These are phyloP conservation scores for Alethe castanea DNA, from an alignment of 2,113 vertebrate genomes.

Conservation along the genomic window DNA sequence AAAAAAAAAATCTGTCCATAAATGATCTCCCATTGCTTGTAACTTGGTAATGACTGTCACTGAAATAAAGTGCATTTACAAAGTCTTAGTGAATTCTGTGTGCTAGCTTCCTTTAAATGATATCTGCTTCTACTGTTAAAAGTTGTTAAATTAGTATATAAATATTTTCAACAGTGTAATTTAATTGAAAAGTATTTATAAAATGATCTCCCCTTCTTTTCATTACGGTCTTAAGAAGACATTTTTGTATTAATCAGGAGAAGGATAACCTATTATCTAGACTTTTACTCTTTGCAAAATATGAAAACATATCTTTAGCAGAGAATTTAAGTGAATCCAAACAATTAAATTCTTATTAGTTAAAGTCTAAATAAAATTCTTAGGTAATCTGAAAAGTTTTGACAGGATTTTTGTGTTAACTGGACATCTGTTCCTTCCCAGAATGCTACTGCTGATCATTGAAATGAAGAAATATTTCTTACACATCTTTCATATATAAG, in stretches of 20 bases:
- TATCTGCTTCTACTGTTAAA: neutral
- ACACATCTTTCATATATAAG: neutral
- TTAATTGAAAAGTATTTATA: neutral
- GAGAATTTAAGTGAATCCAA: neutral
- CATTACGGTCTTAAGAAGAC: neutral
- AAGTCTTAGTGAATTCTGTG: neutral
- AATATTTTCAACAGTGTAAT: neutral
- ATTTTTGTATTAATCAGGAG: neutral
- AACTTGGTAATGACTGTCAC: neutral
- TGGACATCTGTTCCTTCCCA: neutral
- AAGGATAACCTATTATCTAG: neutral
- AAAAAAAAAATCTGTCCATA: neutral
- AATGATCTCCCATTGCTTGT: neutral
- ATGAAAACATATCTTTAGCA: neutral
- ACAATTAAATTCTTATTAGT: neutral
- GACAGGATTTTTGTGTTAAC: neutral
- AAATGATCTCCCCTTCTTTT: neutral
- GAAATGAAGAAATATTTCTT: neutral
- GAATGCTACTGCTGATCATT: neutral
- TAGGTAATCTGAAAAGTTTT: neutral
- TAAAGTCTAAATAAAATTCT: neutral
- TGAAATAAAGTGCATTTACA: neutral
- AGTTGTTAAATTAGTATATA: neutral
- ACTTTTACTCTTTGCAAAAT: neutral
- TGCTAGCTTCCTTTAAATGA: neutral